phyloP scores from a whole-genome alignment of 1,140 invertebrate species.

The Octopus sinensis region DNA sequence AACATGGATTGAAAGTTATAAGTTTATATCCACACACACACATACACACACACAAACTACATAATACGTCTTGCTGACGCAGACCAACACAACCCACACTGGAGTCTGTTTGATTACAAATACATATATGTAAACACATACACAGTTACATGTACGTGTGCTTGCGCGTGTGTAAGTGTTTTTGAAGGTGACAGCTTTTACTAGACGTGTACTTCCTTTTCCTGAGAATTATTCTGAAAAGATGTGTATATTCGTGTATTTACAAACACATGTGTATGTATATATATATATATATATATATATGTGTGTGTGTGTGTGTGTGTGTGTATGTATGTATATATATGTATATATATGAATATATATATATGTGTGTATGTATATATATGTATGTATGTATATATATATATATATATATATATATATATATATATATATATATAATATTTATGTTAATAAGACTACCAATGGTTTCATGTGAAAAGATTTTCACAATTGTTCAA shows the following conservation, averaged over 20 bases:
- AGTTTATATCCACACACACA: no score
- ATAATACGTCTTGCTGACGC: no score
- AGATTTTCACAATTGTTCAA: neutral
- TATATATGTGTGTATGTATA: neutral
- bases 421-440: neutral
- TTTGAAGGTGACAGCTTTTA: no score
- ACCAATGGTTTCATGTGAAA: neutral
- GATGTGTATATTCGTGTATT: neutral
- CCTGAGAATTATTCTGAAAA: neutral
- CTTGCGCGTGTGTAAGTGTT: no score
- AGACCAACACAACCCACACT: no score
- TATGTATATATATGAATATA: neutral
- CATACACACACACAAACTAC: no score
- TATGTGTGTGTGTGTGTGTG: neutral
- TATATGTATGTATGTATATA: neutral
- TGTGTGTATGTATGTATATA: neutral
- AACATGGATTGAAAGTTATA: neutral
- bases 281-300: neutral
- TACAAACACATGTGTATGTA: neutral
- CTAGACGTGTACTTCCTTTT: no score
- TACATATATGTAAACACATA: no score
- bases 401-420: slow-evolving; percentile 5
- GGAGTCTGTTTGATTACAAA: no score
- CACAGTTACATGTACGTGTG: no score
- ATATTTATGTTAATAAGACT: neutral